Conservation (phyloP, 1,140 invertebrate species). For the Scaptomyza graminum region DNA sequence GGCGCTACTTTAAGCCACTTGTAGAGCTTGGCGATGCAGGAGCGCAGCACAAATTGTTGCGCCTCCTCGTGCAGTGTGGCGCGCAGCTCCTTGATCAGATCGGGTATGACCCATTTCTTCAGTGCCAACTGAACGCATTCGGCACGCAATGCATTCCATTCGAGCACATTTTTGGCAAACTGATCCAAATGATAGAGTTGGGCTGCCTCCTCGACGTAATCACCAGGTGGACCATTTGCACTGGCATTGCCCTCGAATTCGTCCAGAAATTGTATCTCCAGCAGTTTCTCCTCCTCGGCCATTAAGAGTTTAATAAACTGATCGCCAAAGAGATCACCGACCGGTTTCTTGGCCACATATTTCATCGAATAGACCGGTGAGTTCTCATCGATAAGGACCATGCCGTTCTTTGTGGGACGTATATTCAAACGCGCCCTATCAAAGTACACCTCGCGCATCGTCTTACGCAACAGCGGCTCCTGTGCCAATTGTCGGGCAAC, state of each 20-base stretch:
- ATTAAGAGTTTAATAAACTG: slow-evolving; percentile 94
- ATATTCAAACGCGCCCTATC: slow-evolving; percentile 94
- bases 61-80: slow-evolving; percentile 93
- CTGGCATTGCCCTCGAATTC: slow-evolving; percentile 90
- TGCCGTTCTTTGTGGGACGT: slow-evolving; percentile 94
- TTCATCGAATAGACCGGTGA: slow-evolving; percentile 95
- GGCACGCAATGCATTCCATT: slow-evolving; percentile 96
- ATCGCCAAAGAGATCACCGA: slow-evolving; percentile 94
- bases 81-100: slow-evolving; percentile 94
- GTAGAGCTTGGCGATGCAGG: slow-evolving; percentile 93
- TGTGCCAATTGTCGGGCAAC: slow-evolving; percentile 96
- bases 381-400: slow-evolving; percentile 97
- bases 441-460: slow-evolving; percentile 94
- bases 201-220: slow-evolving; percentile 95
- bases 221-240: slow-evolving; percentile 83
- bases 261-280: slow-evolving; percentile 90
- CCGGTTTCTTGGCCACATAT: slow-evolving; percentile 97
- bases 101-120: slow-evolving; percentile 94
- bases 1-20: slow-evolving; percentile 97
- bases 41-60: slow-evolving; percentile 94
- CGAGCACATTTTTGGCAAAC: slow-evolving; percentile 97
- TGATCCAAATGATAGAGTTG: slow-evolving; percentile 97
- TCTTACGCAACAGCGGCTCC: slow-evolving; percentile 94
- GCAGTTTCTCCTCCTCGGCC: slow-evolving; percentile 94
- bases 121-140: slow-evolving; percentile 95